Evolutionary conservation across 1,140 invertebrate species (phyloP), one percentile per base, ranked within the genome.

Genomic region (Matsumurasca onukii): DNA sequence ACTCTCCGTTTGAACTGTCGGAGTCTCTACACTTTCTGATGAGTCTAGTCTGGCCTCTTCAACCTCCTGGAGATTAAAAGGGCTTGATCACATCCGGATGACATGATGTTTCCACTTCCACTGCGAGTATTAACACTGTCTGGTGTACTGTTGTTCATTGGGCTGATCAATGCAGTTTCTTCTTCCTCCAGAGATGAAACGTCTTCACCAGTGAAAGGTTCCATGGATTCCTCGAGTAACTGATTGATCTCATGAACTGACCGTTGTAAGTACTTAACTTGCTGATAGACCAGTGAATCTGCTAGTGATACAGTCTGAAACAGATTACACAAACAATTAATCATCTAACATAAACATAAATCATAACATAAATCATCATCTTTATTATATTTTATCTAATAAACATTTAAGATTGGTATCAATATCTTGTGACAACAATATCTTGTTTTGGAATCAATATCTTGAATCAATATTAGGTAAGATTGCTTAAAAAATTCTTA

Each of bases 201-300:
- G 27, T 69, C 68, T 51, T 69, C 62, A 13, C 62, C 63, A 9
- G 67, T 68, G 57, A 49, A 68, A 2, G 67, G 67, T 51, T 68
- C 67, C 67, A 68, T 68, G 15, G 67, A 62, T 29, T 68, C 79
- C 31, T 83, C 76, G 25, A 88, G 78, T 73, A 91, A 78, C 30
- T 88, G 86, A 76, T 91, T 91, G 0, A 91, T 87, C 78, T 91
- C 89, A 65, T 89, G 85, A 59, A 91, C 86, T 22, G 88, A 90
- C 72, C 86, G 82, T 34, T 86, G 82, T 69, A 91, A 88, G 72
- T 89, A 86, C 73, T 89, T 90, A 0, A 91, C 88, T 80, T 91
- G 88, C 73, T 90, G 88, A 74, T 91, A 91, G 0, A 91, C 85
- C 79, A 13, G 34, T 25, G 67, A 68, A 78, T 76, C 80, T 78